Conservation (phyloP, 1,140 invertebrate genomes). For the Eriocheir sinensis region DNA sequence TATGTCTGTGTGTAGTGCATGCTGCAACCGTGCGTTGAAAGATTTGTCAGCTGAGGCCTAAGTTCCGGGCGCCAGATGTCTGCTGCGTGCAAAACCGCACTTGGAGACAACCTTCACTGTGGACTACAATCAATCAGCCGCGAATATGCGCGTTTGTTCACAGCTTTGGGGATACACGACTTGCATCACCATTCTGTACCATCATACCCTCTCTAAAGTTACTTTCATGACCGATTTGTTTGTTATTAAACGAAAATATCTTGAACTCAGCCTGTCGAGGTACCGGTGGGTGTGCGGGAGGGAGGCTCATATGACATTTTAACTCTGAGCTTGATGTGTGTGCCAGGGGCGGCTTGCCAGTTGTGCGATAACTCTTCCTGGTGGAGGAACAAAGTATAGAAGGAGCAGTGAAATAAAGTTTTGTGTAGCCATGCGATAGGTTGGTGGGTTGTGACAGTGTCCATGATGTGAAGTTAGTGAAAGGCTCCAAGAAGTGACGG, state of each 20-base stretch:
- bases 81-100: constrained; percentile 72
- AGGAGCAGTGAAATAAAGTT: not conserved
- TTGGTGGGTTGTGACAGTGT: not conserved
- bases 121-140: constrained; percentile 43
- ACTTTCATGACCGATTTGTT: not conserved
- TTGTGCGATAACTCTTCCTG: constrained; percentile 68
- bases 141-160: not conserved
- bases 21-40: constrained; percentile 43
- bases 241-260: not conserved
- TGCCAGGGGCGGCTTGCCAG: constrained; percentile 72
- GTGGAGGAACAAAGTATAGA: not conserved
- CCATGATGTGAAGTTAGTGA: not conserved
- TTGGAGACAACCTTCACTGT: constrained; percentile 75
- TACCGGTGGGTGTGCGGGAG: constrained; percentile 53
- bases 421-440: not conserved
- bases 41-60: constrained; percentile 52
- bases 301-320: constrained; percentile 65
- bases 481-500: not conserved
- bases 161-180: not conserved
- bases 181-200: not conserved
- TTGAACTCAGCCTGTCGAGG: not conserved
- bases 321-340: constrained; percentile 59
- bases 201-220: not conserved
- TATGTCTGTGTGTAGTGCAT: not conserved
- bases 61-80: constrained; percentile 59